phyloP scores from a whole-genome alignment of 2,113 vertebrate genomes.

The Embiotoca jacksoni region DNA sequence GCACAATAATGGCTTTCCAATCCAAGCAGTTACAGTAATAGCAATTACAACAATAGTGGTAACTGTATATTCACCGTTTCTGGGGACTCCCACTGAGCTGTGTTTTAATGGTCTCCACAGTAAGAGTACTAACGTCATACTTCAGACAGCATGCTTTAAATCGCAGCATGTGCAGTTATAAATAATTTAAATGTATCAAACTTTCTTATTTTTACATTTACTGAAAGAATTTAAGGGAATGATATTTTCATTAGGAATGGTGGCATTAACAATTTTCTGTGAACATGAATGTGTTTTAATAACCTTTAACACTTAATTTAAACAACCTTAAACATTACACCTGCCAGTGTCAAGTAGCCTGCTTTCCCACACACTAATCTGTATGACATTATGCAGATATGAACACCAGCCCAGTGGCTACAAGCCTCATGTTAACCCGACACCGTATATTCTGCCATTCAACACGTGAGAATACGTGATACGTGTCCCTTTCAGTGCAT shows the following conservation, averaged over 20 bases:
- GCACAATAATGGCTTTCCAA: no score
- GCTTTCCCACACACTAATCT: conserved; percentile 1
- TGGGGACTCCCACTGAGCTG: no score
- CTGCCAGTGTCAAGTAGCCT: not conserved
- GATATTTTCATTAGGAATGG: not conserved
- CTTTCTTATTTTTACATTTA: no score
- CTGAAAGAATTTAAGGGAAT: no score
- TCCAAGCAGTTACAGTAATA: no score
- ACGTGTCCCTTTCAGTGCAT: conserved; percentile 10
- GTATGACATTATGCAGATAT: conserved; percentile 27
- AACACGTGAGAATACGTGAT: conserved; percentile 1
- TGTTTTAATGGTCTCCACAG: no score
- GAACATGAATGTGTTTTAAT: not conserved
- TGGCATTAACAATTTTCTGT: not conserved
- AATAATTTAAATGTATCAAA: no score
- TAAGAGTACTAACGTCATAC: no score
- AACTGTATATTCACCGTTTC: no score
- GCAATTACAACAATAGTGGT: no score
- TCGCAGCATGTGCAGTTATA: no score
- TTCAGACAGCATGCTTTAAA: no score
- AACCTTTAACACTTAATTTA: conserved; percentile 17
- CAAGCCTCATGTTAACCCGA: conserved; percentile 15
- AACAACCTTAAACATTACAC: conserved; percentile 19
- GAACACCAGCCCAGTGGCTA: conserved; percentile 29
- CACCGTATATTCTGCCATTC: conserved; percentile 31